These are phyloP conservation scores for Manduca sexta DNA, from an alignment of 1,140 invertebrate genomes.

Conservation along the genomic window DNA sequence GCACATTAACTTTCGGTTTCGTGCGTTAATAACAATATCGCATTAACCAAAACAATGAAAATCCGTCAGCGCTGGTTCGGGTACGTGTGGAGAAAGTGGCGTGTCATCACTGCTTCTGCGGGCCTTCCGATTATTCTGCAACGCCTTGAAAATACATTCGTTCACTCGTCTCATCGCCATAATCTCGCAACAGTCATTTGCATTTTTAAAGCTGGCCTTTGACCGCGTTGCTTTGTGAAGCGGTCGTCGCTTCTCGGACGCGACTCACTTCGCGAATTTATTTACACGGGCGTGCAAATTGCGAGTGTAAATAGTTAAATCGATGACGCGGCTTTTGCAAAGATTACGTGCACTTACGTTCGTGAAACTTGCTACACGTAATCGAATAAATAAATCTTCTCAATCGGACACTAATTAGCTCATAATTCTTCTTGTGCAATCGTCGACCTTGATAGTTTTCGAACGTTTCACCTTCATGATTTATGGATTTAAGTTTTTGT, in stretches of 20 bases:
- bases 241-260: too few species aligned
- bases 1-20: constrained; percentile 57
- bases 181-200: constrained; percentile 17
- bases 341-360: constrained; percentile 5
- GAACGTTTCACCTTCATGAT: constrained; percentile 7
- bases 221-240: not conserved
- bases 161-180: constrained; percentile 17
- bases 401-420: constrained; percentile 1
- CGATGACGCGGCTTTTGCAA: constrained; percentile 6
- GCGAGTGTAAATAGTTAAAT: not conserved
- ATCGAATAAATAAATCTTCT: constrained; percentile 4
- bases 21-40: constrained; percentile 49
- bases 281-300: not conserved
- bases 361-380: not conserved
- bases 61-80: constrained; percentile 44
- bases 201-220: constrained; percentile 17
- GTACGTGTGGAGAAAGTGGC: constrained; percentile 52
- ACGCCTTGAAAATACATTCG: constrained; percentile 42
- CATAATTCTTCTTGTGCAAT: constrained; percentile 5
- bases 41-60: constrained; percentile 62
- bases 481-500: constrained; percentile 13
- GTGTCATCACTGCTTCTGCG: constrained; percentile 36
- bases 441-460: not conserved
- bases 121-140: constrained; percentile 34
- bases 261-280: not conserved